Percentiles rank a stretch among this genome's conserved stretches.
phyloP scores from a whole-genome alignment of 1,140 invertebrate genomes.

The Goniozus legneri region DNA sequence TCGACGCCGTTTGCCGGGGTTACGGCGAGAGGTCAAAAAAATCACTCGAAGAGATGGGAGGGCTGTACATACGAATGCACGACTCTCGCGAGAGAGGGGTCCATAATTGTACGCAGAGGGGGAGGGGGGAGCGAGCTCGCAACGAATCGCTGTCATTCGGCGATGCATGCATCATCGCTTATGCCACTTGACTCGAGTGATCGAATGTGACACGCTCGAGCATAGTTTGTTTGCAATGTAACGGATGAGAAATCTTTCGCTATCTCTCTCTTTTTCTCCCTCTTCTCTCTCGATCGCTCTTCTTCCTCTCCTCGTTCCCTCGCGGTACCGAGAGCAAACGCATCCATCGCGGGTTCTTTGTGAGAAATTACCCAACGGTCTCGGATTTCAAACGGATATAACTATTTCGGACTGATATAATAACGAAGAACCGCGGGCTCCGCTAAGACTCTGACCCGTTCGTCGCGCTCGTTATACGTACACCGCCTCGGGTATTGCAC shows the following conservation, averaged over 20 bases:
- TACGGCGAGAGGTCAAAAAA: conserved; percentile 26
- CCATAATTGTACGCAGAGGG: conserved; percentile 14
- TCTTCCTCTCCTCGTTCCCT: no score
- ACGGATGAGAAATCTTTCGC: no score
- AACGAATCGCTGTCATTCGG: conserved; percentile 28
- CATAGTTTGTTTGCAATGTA: conserved; percentile 19
- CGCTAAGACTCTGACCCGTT: no score
- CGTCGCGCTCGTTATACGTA: no score
- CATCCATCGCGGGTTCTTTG: no score
- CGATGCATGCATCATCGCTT: conserved; percentile 33
- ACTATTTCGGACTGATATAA: no score
- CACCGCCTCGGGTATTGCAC: conserved; percentile 11
- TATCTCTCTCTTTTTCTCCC: no score
- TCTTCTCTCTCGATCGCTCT: conserved; percentile 2
- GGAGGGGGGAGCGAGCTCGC: conserved; percentile 13
- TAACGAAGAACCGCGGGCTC: no score
- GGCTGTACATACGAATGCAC: neutral
- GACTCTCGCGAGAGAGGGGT: conserved; percentile 11
- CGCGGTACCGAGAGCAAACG: no score
- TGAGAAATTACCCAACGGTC: no score
- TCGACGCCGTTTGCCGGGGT: conserved; percentile 23
- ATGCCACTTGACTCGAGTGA: conserved; percentile 28
- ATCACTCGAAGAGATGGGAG: conserved; percentile 9
- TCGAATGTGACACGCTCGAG: conserved; percentile 24
- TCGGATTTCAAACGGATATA: no score